Evolutionary conservation across 2,113 vertebrate species (phyloP).

Genomic region (Silurus glanis): DNA sequence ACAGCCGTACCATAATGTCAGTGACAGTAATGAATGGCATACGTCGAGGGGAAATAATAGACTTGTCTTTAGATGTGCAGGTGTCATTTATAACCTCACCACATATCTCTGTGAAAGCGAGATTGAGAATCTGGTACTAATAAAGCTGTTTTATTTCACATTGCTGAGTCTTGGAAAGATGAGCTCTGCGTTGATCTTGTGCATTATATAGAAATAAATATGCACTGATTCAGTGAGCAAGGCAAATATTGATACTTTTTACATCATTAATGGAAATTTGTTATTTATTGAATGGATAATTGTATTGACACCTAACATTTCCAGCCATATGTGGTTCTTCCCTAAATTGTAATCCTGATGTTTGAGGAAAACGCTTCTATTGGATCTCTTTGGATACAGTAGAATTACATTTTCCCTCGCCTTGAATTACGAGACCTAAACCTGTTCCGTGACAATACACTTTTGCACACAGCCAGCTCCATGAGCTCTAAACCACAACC

Average conservation of each 20-base stretch:
- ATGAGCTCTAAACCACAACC: too few species aligned
- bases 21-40: constrained; percentile 76
- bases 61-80: constrained; percentile 76
- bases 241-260: background rate
- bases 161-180: background rate
- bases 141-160: constrained; percentile 25
- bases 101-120: constrained; percentile 47
- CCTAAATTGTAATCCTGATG: too few species aligned
- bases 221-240: background rate
- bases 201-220: background rate
- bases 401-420: too few species aligned
- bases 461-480: too few species aligned
- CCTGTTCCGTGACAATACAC: too few species aligned
- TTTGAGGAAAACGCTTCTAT: too few species aligned
- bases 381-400: too few species aligned
- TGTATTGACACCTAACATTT: too few species aligned
- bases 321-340: too few species aligned
- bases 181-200: background rate
- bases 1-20: constrained; percentile 75
- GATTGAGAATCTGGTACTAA: constrained; percentile 20
- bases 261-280: background rate
- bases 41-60: constrained; percentile 75
- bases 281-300: background rate
- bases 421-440: too few species aligned
- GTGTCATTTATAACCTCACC: constrained; percentile 73